phyloP scores from a whole-genome alignment of 2,888 invertebrate genomes.

The Drosophila melanosoma region DNA sequence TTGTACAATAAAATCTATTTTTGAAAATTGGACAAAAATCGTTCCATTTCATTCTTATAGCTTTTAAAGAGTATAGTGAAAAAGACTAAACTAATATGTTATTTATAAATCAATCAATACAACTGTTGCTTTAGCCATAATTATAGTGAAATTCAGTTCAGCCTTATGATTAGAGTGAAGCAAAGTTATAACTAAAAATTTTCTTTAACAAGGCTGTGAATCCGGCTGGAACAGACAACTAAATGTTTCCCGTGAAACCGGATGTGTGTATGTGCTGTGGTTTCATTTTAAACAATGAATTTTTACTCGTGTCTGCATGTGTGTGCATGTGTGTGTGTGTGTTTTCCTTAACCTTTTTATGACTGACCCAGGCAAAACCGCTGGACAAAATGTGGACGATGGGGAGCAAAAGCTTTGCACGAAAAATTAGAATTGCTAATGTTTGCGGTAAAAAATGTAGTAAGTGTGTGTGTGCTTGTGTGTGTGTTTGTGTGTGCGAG shows the following conservation, averaged over 20 bases:
- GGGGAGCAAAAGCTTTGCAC: constrained; percentile 55
- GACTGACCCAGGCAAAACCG: constrained; percentile 69
- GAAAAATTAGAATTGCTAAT: constrained; percentile 74
- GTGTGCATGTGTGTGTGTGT: constrained; percentile 7
- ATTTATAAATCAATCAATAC: not conserved
- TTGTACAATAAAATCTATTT: too few species aligned
- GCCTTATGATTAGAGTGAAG: not conserved
- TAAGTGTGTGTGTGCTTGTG: constrained; percentile 22
- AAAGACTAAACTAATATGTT: rapidly evolving
- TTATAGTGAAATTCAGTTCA: not conserved
- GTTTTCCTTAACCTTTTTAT: constrained; percentile 70
- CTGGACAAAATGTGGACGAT: constrained; percentile 46
- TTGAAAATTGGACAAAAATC: too few species aligned
- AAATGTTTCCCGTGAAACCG: constrained; percentile 72
- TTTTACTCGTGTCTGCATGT: constrained; percentile 9
- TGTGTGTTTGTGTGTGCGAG: constrained; percentile 20
- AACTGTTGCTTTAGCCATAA: not conserved
- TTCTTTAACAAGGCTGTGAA: constrained; percentile 18
- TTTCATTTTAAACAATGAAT: constrained; percentile 74
- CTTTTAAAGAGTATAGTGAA: not conserved
- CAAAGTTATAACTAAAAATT: constrained; percentile 20
- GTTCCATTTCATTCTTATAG: not conserved
- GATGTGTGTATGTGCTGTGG: constrained; percentile 63
- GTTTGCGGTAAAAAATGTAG: constrained; percentile 70
- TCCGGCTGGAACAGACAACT: constrained; percentile 51